Percentiles rank a stretch among this genome's conserved stretches.
Conservation (phyloP, 2,113 vertebrate species). For the Nibea coibor region DNA sequence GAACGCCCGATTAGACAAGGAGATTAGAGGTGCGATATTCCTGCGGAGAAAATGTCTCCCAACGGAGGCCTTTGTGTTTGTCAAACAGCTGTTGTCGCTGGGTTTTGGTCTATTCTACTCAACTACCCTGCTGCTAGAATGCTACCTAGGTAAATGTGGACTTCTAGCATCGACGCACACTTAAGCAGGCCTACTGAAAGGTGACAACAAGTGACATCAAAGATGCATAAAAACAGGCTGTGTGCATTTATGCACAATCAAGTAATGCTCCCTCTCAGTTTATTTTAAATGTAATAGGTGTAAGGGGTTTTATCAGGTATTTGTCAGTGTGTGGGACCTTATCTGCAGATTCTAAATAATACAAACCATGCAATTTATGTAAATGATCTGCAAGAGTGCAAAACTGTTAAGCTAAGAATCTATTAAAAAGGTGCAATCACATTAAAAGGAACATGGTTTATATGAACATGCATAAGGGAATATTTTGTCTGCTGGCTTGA, state of each 20-base stretch:
- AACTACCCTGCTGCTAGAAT: too few species aligned
- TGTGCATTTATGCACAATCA: neutral
- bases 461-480: neutral
- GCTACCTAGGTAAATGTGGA: neutral
- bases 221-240: neutral
- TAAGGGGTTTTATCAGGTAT: neutral
- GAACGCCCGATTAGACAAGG: neutral
- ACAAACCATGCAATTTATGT: neutral
- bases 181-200: neutral
- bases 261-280: neutral
- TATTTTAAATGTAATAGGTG: neutral
- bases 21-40: neutral
- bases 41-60: neutral
- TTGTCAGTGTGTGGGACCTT: neutral
- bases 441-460: neutral
- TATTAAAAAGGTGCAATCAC: neutral
- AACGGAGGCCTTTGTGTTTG: neutral
- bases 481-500: neutral
- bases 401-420: neutral
- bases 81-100: neutral
- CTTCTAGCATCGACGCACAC: neutral
- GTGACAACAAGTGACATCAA: neutral
- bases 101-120: neutral
- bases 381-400: neutral
- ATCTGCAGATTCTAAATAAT: neutral